phyloP scores from a whole-genome alignment of 2,888 invertebrate genomes.

The Acleris holmiana region DNA sequence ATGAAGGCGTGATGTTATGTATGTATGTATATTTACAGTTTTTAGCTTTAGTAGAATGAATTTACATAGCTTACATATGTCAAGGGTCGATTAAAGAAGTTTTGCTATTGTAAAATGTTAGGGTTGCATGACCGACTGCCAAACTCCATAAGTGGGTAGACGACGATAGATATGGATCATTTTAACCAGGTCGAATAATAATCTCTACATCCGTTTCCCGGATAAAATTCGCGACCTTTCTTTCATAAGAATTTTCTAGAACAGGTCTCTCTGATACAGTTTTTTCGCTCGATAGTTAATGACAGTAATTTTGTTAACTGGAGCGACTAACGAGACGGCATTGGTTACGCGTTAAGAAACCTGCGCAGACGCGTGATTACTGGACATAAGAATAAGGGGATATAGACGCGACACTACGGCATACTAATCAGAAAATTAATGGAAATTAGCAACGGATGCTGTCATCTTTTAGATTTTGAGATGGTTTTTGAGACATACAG shows the following conservation, averaged over 20 bases:
- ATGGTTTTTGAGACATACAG: no score
- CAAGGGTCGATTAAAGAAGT: no score
- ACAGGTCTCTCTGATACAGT: conserved; percentile 68
- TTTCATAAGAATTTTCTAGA: conserved; percentile 28
- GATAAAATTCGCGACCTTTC: conserved; percentile 22
- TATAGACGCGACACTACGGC: conserved; percentile 1
- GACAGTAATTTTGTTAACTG: conserved; percentile 69
- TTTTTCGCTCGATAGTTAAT: conserved; percentile 63
- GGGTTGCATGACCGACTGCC: no score
- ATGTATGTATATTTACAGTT: no score
- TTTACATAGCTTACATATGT: no score
- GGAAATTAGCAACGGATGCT: background rate
- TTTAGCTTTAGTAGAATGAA: no score
- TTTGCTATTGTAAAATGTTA: no score
- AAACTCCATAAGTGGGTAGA: conserved; percentile 15
- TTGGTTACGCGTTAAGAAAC: conserved; percentile 48
- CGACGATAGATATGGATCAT: conserved; percentile 14
- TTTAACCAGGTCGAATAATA: conserved; percentile 29
- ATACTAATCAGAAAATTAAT: background rate
- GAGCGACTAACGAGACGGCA: conserved; percentile 64
- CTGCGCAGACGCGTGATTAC: conserved; percentile 11
- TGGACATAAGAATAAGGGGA: background rate
- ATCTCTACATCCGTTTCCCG: conserved; percentile 27
- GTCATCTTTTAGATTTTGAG: no score
- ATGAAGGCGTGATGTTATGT: no score